These are phyloP conservation scores for Eupithecia centaureata DNA, from an alignment of 2,888 invertebrate genomes.

Conservation along the genomic window DNA sequence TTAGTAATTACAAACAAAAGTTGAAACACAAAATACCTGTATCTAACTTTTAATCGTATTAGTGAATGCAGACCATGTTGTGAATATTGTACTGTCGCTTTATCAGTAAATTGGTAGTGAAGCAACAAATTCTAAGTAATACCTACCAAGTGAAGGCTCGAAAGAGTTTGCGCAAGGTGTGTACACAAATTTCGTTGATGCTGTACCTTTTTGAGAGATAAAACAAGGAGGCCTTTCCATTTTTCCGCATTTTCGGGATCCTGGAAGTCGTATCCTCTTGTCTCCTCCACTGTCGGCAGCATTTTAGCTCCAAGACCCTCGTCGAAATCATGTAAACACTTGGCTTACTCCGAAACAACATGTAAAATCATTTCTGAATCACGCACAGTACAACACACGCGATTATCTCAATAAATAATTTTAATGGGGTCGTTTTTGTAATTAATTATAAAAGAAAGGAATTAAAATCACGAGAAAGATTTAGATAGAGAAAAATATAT, in stretches of 20 bases:
- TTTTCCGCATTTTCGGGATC: constrained; percentile 94
- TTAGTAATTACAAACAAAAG: neutral
- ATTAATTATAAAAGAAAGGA: constrained; percentile 27
- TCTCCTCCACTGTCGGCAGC: constrained; percentile 82
- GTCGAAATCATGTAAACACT: constrained; percentile 79
- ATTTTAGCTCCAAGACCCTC: constrained; percentile 70
- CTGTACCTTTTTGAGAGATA: constrained; percentile 93
- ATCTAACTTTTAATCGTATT: neutral
- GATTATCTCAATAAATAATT: constrained; percentile 45
- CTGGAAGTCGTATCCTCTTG: constrained; percentile 90
- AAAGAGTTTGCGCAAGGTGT: constrained; percentile 8
- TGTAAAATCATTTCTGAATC: constrained; percentile 62
- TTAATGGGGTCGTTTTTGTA: constrained; percentile 13
- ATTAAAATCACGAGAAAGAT: constrained; percentile 46
- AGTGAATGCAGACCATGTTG: neutral
- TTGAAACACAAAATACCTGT: neutral
- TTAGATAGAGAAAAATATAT: constrained; percentile 62
- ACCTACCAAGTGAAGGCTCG: constrained; percentile 2
- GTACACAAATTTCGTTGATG: constrained; percentile 30
- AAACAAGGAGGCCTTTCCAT: constrained; percentile 96
- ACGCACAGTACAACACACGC: constrained; percentile 46
- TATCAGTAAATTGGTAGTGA: neutral
- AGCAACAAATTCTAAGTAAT: neutral
- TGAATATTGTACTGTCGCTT: neutral
- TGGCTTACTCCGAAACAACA: constrained; percentile 64